Evolutionary conservation across 1,140 invertebrate species (phyloP), one percentile per base, ranked within the genome.

Genomic region (Ganaspis sp.): DNA sequence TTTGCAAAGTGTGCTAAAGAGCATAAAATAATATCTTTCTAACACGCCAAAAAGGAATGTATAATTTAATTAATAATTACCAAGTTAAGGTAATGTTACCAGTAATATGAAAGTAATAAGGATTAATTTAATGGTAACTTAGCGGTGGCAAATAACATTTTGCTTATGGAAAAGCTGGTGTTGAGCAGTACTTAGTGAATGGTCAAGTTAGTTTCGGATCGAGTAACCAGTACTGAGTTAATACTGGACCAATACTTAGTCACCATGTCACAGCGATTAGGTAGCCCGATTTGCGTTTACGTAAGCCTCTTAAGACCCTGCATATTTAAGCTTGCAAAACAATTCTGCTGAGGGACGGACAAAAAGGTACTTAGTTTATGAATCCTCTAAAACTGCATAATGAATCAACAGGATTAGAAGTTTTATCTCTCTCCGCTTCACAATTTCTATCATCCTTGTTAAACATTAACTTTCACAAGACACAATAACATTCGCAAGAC

Each of bases 391-490:
- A 64, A 29, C 23, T 64, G 26, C 11, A 64, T 64, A 64, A 64
- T 64, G 12, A 64, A 29, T 29, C 26, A n/a, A 64, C 15, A 64
- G 58, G 58, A 64, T 64, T 64, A 64, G 58, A 29, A 64, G 76
- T 42, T 74, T 78, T 72, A 78, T 74, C 64, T 72, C 72, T 58
- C 42, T 45, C 45, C 40, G 40, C 6, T 49, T 17, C 72, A 77
- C 78, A 70, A 78, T 78, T 72, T 72, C 77, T 69, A 45, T 74
- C 74, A 42, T 76, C 77, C 38, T 40, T 40, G 29, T 34, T 34
- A 34, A 2, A 34, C 29, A 34, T 34, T 6, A 34, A 34, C 2
- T 34, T 6, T 34, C 29, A 34, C 2, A 34, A 6, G 29, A 34
- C 29, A n/a, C n/a, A n/a, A n/a, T n/a, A n/a, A n/a, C n/a, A n/a